Base-by-base conservation (phyloP, 2,888 invertebrate species). In the Conchocele bisecta region DNA sequence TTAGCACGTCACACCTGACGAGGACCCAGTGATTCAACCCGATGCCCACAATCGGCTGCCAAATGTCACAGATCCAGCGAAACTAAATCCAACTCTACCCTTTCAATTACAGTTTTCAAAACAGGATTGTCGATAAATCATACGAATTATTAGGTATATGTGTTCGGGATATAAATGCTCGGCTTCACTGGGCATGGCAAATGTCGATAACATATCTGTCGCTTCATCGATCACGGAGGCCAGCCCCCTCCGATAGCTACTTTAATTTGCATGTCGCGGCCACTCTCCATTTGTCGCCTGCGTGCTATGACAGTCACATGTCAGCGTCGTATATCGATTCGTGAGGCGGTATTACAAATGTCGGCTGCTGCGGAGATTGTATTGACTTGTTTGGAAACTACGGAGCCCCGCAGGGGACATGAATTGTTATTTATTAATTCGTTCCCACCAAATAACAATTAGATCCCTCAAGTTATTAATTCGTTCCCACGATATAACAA, bases 181-280 rank as follows among this genome's bases (percentile, higher is more conserved):
- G 46, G 71, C 70, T 71, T 60, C 64, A 74, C 65, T 77, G 74
- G 74, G 50, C 65, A 64, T 42, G 57, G 67, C 53, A 44, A 29
- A 50, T 60, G 64, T 39, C 63, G 72, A 72, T 76, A 67, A 51
- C 69, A 28, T 46, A 70, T 73, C 66, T 51, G 42, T 53, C 66
- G 75, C 71, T 68, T 72, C 74, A 79, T 81, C 79, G 79, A 81
- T 83, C 79, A 70, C 42, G 17, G 57, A 64, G 60, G 79, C 51
- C 72, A 75, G 37, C 68, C 78, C 83, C 73, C 42, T 73, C 60
- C 46, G 42, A 31, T 31, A 56, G 46, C 42, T 53, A 48, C 44
- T 31, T 41, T 44, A 54, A 42, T 39, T 39, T 15, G 46, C n/a
- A 48, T 17, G 75, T 59, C 67, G 58, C 67, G 75, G 70, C 75